Conservation (phyloP, 2,797 vertebrate genomes). For the Moxostoma hubbsi region DNA sequence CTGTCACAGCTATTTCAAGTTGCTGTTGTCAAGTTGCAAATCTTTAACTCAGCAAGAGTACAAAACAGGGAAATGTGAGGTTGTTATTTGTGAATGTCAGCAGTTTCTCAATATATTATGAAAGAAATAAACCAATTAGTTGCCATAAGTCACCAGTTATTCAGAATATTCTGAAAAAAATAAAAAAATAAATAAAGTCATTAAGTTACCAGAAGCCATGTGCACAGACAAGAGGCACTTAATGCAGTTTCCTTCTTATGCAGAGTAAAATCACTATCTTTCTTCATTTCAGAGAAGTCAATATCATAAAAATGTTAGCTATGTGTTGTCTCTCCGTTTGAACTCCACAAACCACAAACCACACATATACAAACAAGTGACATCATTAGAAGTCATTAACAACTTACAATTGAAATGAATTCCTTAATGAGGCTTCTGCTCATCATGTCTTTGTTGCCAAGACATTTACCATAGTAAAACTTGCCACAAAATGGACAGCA, state of each 20-base stretch:
- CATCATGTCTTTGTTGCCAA: slow-evolving; percentile 24
- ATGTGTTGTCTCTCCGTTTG: not conserved
- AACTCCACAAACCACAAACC: no score
- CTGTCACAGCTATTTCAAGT: not conserved
- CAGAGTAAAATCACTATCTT: slow-evolving; percentile 5
- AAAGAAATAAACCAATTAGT: not conserved
- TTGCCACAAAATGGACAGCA: slow-evolving; percentile 5
- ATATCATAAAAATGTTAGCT: slow-evolving; percentile 29
- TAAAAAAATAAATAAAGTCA: not conserved
- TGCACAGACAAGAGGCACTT: not conserved
- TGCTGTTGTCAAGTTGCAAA: not conserved
- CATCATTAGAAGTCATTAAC: slow-evolving; percentile 54
- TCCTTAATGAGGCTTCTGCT: slow-evolving; percentile 43
- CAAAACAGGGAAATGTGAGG: not conserved
- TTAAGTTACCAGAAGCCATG: not conserved
- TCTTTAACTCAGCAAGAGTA: not conserved
- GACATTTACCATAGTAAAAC: slow-evolving; percentile 32
- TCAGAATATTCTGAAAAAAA: not conserved
- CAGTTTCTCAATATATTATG: not conserved
- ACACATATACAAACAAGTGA: not conserved
- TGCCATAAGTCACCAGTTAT: not conserved
- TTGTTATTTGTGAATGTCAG: no score
- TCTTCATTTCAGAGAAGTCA: slow-evolving; percentile 14
- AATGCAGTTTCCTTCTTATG: not conserved
- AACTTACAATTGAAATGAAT: slow-evolving; percentile 45